phyloP scores from a whole-genome alignment of 2,888 invertebrate species.

The Lasius platythorax region DNA sequence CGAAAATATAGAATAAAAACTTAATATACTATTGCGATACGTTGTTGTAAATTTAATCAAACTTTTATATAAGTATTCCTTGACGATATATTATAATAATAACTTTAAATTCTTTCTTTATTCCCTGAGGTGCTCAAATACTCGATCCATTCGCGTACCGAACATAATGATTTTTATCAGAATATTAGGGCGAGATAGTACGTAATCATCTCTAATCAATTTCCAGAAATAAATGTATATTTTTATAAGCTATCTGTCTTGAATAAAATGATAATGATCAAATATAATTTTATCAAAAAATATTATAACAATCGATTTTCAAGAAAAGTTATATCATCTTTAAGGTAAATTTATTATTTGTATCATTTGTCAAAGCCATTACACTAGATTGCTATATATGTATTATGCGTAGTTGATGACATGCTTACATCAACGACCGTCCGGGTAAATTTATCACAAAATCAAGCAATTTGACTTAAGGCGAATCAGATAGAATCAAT shows the following conservation, averaged over 20 bases:
- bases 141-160: not conserved
- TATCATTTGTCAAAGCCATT: not conserved
- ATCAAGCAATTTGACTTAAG: constrained; percentile 7
- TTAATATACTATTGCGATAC: constrained; percentile 15
- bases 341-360: constrained; percentile 25
- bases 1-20: constrained; percentile 23
- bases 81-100: not conserved
- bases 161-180: not conserved
- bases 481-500: constrained; percentile 2
- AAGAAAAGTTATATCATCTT: not conserved
- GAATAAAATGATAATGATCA: not conserved
- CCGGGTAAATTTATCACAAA: constrained; percentile 19
- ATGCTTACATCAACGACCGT: not conserved
- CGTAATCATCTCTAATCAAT: not conserved
- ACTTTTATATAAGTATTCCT: not conserved
- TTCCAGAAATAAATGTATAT: not conserved
- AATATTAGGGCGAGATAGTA: not conserved
- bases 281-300: not conserved
- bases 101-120: constrained; percentile 4
- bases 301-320: constrained; percentile 1
- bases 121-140: not conserved
- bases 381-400: not conserved
- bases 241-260: not conserved
- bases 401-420: constrained; percentile 24
- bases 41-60: constrained; percentile 33